Evolutionary conservation across 2,888 invertebrate species (phyloP).

Genomic region (Lucinisca nassula): DNA sequence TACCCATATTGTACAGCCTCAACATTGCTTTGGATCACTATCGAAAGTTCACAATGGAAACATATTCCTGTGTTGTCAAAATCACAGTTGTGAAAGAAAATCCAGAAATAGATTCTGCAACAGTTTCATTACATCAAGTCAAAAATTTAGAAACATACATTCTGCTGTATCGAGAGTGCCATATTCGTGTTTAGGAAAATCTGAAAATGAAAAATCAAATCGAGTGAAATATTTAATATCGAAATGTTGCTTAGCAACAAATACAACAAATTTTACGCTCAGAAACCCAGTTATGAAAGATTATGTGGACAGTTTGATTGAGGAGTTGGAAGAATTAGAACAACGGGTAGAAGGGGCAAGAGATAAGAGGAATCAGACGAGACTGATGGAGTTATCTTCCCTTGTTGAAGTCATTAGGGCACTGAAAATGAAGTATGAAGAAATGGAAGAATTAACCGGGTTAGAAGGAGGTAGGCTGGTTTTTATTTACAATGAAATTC

Average conservation of each 20-base stretch:
- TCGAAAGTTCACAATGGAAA: too few species aligned
- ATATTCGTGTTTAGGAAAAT: neutral
- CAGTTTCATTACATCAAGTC: too few species aligned
- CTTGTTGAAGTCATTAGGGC: slow-evolving; percentile 10
- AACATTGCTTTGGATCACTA: too few species aligned
- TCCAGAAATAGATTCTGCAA: too few species aligned
- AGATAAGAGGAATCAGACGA: neutral
- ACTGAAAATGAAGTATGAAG: slow-evolving; percentile 39
- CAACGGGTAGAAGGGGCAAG: neutral
- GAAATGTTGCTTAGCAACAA: slow-evolving; percentile 17
- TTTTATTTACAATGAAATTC: too few species aligned
- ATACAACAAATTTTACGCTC: slow-evolving; percentile 18
- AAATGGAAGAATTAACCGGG: slow-evolving; percentile 34
- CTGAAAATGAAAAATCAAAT: neutral
- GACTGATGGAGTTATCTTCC: neutral
- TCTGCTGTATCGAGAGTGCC: too few species aligned
- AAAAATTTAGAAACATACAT: too few species aligned
- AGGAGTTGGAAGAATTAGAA: slow-evolving; percentile 18
- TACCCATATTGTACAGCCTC: too few species aligned
- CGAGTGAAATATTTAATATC: neutral
- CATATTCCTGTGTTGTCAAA: too few species aligned
- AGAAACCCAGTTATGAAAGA: slow-evolving; percentile 40
- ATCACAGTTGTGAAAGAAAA: too few species aligned
- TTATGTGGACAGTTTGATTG: slow-evolving; percentile 32
- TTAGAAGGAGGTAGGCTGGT: slow-evolving; percentile 37